phyloP scores from a whole-genome alignment of 2,888 invertebrate genomes.

The Brachyptera risi region DNA sequence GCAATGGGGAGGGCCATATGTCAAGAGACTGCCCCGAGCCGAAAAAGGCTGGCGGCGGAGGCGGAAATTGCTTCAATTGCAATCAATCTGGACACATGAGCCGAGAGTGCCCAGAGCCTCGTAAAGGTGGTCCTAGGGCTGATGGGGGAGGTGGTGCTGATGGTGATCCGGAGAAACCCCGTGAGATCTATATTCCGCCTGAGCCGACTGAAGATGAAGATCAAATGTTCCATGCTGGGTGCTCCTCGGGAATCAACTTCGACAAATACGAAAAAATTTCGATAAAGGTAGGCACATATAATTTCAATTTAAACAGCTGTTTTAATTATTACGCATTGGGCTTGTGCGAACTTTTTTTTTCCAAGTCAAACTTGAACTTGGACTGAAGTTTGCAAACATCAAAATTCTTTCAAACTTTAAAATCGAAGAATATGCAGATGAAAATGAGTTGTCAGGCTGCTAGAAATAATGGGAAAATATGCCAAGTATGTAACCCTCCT shows the following conservation, averaged over 20 bases:
- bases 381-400: too few relatives aligned
- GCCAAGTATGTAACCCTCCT: too few relatives aligned
- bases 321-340: too few relatives aligned
- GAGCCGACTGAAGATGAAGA: conserved; percentile 67
- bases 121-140: conserved; percentile 46
- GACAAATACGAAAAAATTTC: conserved; percentile 81
- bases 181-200: conserved; percentile 66
- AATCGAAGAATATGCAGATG: not conserved
- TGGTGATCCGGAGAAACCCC: conserved; percentile 31
- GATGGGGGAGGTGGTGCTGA: conserved; percentile 33
- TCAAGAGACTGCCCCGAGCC: not conserved
- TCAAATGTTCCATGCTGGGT: conserved; percentile 64
- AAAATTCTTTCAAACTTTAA: not conserved
- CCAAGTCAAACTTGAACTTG: too few relatives aligned
- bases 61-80: not conserved
- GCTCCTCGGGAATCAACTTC: conserved; percentile 86
- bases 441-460: too few relatives aligned
- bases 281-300: conserved; percentile 65
- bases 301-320: conserved; percentile 26
- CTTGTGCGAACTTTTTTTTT: too few relatives aligned
- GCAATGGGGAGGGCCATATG: not conserved
- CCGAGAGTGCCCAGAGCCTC: not conserved
- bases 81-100: not conserved
- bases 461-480: too few relatives aligned
- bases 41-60: not conserved